A percentile compares a stretch with the other conserved stretches of the same genome.
phyloP scores from a whole-genome alignment of 2,113 vertebrate species.

The Pristiophorus japonicus region DNA sequence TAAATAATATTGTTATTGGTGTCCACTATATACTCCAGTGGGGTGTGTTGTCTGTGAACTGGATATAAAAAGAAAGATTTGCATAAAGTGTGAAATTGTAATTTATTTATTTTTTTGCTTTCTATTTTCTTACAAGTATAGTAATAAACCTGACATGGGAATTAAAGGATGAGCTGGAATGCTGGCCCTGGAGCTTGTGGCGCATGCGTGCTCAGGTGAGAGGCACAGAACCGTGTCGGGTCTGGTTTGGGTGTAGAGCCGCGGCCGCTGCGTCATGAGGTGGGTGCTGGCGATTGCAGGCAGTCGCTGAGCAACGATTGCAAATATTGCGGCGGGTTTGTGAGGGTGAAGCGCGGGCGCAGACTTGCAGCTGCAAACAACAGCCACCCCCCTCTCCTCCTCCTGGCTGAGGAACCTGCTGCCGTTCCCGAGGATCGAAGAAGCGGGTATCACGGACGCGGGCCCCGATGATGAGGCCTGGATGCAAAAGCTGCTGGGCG shows the following conservation, averaged over 20 bases:
- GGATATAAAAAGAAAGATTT: too few species aligned
- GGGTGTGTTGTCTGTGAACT: not conserved
- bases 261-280: not conserved
- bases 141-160: not conserved
- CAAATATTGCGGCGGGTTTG: not conserved
- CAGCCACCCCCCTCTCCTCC: not conserved
- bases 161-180: not conserved
- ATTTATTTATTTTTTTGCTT: not conserved
- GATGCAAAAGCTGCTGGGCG: not conserved
- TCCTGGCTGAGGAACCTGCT: not conserved
- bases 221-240: not conserved
- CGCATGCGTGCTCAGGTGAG: not conserved
- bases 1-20: not conserved
- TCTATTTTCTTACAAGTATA: not conserved
- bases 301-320: not conserved
- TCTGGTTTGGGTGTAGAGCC: not conserved
- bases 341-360: not conserved
- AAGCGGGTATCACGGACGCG: not conserved
- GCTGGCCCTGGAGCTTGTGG: not conserved
- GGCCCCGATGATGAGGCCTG: not conserved
- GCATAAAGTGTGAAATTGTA: not conserved
- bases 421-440: not conserved
- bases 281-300: rapidly evolving
- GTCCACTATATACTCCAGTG: not conserved
- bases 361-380: not conserved